Evolutionary conservation across 2,888 invertebrate species (phyloP).

Genomic region (Dascillus cervinus): DNA sequence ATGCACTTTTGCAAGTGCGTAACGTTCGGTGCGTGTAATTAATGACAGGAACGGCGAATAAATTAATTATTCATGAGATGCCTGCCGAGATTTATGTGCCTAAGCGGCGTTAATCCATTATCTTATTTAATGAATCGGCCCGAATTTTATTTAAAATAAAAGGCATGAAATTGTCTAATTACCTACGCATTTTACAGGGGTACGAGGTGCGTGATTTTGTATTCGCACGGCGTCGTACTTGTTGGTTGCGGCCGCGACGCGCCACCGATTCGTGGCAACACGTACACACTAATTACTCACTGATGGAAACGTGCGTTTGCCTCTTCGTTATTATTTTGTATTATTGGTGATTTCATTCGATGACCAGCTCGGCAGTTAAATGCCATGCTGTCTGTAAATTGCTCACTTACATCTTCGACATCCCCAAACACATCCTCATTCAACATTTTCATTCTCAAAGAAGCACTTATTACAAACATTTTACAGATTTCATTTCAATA

Average conservation of each 20-base stretch:
- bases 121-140: no score
- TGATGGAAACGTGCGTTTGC: conserved; percentile 41
- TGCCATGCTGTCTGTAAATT: conserved; percentile 9
- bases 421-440: no score
- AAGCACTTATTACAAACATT: no score
- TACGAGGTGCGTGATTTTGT: conserved; percentile 33
- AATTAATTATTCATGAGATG: no score
- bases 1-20: no score
- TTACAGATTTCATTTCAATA: no score
- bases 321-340: conserved; percentile 36
- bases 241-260: conserved; percentile 35
- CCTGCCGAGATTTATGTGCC: no score
- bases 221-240: conserved; percentile 38
- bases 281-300: conserved; percentile 41
- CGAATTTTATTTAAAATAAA: conserved; percentile 24
- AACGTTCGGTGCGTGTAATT: no score
- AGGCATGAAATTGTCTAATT: conserved; percentile 35
- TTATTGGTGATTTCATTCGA: conserved; percentile 32
- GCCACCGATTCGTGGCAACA: conserved; percentile 33
- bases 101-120: no score
- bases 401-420: no score
- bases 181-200: conserved; percentile 37
- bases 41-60: no score
- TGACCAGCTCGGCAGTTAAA: conserved; percentile 16
- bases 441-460: no score